phyloP scores from a whole-genome alignment of 2,888 invertebrate species.

The Acanthococcus lagerstroemiae region DNA sequence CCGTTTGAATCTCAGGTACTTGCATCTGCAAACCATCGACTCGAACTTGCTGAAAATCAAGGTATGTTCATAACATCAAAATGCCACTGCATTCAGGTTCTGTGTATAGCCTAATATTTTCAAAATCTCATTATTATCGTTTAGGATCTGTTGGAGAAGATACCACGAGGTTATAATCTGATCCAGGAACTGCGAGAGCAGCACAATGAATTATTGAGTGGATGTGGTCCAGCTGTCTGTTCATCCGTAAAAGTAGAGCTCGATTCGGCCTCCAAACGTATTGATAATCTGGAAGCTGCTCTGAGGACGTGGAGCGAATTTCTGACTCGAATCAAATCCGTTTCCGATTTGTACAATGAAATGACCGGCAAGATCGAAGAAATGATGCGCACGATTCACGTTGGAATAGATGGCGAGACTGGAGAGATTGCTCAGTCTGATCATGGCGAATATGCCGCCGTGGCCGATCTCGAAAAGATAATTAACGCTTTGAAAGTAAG shows the following conservation, averaged over 20 bases:
- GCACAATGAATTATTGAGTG: constrained; percentile 55
- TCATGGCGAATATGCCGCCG: no score
- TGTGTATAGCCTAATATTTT: no score
- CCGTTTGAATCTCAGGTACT: constrained; percentile 62
- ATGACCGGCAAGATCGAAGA: constrained; percentile 7
- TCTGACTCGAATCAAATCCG: constrained; percentile 13
- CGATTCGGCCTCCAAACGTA: constrained; percentile 61
- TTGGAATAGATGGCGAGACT: constrained; percentile 1
- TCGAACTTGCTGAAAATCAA: constrained; percentile 8
- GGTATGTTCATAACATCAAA: neutral
- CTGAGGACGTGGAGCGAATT: constrained; percentile 59
- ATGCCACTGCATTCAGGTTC: no score
- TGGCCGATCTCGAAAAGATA: constrained; percentile 1
- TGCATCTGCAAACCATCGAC: constrained; percentile 40
- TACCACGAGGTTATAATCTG: constrained; percentile 59
- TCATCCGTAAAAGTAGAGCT: constrained; percentile 73
- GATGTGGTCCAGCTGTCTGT: constrained; percentile 41
- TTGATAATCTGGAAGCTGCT: constrained; percentile 69
- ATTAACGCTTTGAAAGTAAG: constrained; percentile 2
- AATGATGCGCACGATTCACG: constrained; percentile 4
- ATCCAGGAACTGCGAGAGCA: constrained; percentile 52
- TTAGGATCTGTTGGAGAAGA: constrained; percentile 50
- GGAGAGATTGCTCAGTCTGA: neutral
- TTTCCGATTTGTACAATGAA: constrained; percentile 4
- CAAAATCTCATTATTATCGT: constrained; percentile 17